phyloP scores from a whole-genome alignment of 2,113 vertebrate genomes.

The Pipra filicauda region DNA sequence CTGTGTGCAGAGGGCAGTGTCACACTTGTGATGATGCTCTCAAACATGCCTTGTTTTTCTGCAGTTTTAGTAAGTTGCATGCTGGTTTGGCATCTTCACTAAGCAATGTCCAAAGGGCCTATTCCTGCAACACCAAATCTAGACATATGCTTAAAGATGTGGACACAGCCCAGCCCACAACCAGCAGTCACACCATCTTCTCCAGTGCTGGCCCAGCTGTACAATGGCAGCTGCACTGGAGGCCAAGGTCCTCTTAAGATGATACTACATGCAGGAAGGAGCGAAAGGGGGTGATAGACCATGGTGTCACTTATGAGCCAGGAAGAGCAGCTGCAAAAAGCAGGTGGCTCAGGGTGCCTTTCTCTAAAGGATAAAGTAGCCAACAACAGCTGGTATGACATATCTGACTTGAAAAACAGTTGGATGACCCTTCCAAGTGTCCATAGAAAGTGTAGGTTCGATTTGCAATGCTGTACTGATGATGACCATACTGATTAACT shows the following conservation, averaged over 20 bases:
- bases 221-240: background rate
- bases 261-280: background rate
- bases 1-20: background rate
- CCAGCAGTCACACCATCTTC: background rate
- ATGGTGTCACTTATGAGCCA: background rate
- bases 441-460: background rate
- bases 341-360: background rate
- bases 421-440: background rate
- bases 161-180: background rate
- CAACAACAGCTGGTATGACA: background rate
- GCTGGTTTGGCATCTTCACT: background rate
- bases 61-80: background rate
- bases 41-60: background rate
- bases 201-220: background rate
- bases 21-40: background rate
- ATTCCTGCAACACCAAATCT: background rate
- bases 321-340: background rate
- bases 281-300: background rate
- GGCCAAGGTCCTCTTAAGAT: background rate
- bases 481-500: background rate
- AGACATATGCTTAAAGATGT: background rate
- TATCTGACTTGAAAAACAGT: background rate
- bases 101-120: background rate
- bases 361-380: background rate
- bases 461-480: background rate